Conservation (phyloP, 1,140 invertebrate species). For the Leptopilina clavipes region DNA sequence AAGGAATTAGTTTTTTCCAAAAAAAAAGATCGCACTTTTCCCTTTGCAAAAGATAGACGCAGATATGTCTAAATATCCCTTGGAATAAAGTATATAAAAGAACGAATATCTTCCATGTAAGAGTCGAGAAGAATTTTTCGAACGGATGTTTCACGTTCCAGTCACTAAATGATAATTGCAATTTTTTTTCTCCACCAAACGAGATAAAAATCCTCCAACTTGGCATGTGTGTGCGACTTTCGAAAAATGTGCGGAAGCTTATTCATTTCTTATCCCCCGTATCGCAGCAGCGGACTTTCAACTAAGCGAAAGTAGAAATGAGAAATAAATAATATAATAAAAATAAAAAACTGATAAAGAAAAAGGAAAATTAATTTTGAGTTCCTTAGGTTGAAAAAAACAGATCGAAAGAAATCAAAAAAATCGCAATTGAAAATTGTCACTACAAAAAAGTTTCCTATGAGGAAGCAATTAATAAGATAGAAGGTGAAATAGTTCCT, state of each 20-base stretch:
- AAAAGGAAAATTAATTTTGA: too few relatives aligned
- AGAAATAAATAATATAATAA: too few relatives aligned
- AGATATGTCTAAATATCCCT: neutral
- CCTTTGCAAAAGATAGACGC: neutral
- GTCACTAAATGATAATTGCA: constrained; percentile 31
- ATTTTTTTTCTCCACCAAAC: neutral
- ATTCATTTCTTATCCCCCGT: neutral
- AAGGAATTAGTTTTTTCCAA: too few relatives aligned
- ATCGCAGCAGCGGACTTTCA: too few relatives aligned
- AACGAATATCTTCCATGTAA: neutral
- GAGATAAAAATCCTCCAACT: constrained; percentile 17
- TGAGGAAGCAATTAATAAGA: too few relatives aligned
- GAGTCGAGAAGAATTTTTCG: constrained; percentile 13
- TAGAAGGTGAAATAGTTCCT: too few relatives aligned
- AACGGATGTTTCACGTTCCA: constrained; percentile 24
- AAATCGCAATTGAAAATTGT: neutral
- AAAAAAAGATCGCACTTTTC: too few relatives aligned
- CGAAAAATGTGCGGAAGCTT: constrained; percentile 24
- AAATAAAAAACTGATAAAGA: too few relatives aligned
- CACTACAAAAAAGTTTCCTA: too few relatives aligned
- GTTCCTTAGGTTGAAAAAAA: too few relatives aligned
- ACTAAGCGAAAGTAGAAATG: too few relatives aligned
- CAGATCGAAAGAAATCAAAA: too few relatives aligned
- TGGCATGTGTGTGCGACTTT: neutral
- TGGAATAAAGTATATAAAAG: neutral